Base-by-base conservation (phyloP, 2,113 vertebrate genomes). In the Scopus umbretta region DNA sequence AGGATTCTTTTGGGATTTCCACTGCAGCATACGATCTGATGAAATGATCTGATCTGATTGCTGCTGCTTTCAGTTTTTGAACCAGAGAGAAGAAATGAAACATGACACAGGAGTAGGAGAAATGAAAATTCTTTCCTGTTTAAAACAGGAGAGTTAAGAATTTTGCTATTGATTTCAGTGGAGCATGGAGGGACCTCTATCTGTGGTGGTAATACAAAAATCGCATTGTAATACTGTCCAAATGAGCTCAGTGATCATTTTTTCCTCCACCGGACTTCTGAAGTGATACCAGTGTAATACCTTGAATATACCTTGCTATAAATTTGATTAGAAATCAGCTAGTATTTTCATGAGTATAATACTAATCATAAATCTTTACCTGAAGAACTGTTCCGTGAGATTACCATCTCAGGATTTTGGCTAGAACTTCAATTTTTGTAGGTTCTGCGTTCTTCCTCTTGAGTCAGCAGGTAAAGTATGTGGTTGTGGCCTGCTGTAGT, bases 381-480 rank as follows among this genome's bases (percentile, higher is more conserved):
- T 43, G 74, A 32, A 45, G 71, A 76, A 7, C 74, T 59, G 23
- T 86, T 74, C 68, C 4, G 2, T 58, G 86, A 82, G 94, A 91
- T 92, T 80, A 38, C 15, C 78, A 92, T 88, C 95, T 91, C 3
- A 0, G 50, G 79, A 71, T 88, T 94, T 95, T 73, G 84, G 62
- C 78, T 90, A 76, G 58, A 42, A 43, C 84, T 85, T 89, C 59
- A 61, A 58, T 91, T 85, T 88, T 78, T 72, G 61, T 76, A 43
- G 43, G 47, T 89, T 81, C 78, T 96, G 62, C 74, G 80, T 91
- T 94, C 94, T 94, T 94, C 76, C 73, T 43, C 89, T 94, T 92
- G 94, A 97, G 92, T 96, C 95, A 96, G 92, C 84, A 97, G 91
- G 91, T 94, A 30, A 94, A 67, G 47, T 75, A 92, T 86, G 91